phyloP scores from a whole-genome alignment of 35 echinoderm and acorn worm species.

The Holothuria glaberrima region DNA sequence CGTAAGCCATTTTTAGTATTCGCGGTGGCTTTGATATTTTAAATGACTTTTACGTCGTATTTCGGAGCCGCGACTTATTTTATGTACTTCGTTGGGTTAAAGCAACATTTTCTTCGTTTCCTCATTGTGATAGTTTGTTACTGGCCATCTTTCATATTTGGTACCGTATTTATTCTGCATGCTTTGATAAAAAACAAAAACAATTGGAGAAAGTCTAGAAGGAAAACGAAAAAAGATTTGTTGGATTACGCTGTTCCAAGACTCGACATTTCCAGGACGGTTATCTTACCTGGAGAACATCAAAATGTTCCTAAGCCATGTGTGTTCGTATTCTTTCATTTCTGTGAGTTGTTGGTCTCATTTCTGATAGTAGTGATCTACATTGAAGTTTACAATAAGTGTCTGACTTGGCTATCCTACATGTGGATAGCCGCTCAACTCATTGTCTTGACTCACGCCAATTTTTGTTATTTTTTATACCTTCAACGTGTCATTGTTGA shows the following conservation, averaged over 20 bases:
- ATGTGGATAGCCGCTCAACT: background rate
- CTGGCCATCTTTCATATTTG: no score
- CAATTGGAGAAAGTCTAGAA: background rate
- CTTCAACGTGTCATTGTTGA: constrained; percentile 5
- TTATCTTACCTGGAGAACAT: background rate
- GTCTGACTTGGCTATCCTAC: background rate
- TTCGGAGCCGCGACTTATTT: background rate
- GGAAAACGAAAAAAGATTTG: background rate
- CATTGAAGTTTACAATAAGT: background rate
- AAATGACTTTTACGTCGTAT: no score
- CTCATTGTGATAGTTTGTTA: no score
- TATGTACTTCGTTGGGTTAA: background rate
- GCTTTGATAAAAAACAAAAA: background rate
- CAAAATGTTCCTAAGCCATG: background rate
- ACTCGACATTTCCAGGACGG: no score
- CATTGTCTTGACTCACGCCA: background rate
- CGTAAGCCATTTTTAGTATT: no score
- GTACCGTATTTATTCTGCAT: no score
- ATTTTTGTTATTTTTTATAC: constrained; percentile 27
- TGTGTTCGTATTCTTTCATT: background rate
- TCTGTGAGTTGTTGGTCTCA: background rate
- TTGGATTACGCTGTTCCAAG: no score
- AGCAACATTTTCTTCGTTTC: no score
- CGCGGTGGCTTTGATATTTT: no score
- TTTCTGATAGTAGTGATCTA: background rate